A percentile compares a stretch with the other conserved stretches of the same genome.
phyloP scores from a whole-genome alignment of 1,140 invertebrate species.

The Megalonaias nervosa region DNA sequence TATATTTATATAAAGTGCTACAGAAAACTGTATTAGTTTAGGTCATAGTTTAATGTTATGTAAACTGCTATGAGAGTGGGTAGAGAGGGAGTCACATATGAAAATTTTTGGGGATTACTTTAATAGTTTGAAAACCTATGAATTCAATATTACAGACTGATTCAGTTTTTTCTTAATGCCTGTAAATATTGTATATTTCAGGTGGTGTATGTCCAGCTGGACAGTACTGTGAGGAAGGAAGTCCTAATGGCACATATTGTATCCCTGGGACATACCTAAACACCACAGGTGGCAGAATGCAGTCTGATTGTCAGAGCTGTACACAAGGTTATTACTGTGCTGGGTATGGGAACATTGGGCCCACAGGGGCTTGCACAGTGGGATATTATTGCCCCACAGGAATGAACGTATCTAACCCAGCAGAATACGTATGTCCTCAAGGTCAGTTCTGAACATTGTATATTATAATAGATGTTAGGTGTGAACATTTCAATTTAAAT shows the following conservation, averaged over 20 bases:
- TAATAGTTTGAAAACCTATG: background rate
- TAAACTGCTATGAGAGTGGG: background rate
- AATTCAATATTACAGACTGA: too few relatives aligned
- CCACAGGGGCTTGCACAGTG: slow-evolving; percentile 51
- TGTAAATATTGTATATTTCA: slow-evolving; percentile 27
- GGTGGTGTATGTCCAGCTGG: slow-evolving; percentile 61
- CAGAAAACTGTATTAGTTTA: too few relatives aligned
- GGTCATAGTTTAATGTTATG: background rate
- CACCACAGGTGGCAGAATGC: slow-evolving; percentile 45
- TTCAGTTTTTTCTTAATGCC: background rate
- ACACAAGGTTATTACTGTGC: slow-evolving; percentile 58
- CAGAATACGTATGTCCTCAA: slow-evolving; percentile 60
- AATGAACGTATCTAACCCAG: slow-evolving; percentile 54
- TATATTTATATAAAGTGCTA: too few relatives aligned
- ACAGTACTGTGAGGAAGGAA: slow-evolving; percentile 61
- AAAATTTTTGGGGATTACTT: too few relatives aligned
- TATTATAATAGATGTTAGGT: too few relatives aligned
- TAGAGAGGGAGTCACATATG: background rate
- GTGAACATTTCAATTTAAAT: too few relatives aligned
- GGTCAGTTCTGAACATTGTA: slow-evolving; percentile 34
- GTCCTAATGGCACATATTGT: slow-evolving; percentile 56
- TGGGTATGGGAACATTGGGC: slow-evolving; percentile 57
- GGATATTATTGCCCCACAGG: slow-evolving; percentile 65
- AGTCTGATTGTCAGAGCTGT: slow-evolving; percentile 56
- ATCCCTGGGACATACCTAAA: slow-evolving; percentile 61